These are phyloP conservation scores for Eilema caniola DNA, from an alignment of 2,888 invertebrate genomes.

Conservation along the genomic window DNA sequence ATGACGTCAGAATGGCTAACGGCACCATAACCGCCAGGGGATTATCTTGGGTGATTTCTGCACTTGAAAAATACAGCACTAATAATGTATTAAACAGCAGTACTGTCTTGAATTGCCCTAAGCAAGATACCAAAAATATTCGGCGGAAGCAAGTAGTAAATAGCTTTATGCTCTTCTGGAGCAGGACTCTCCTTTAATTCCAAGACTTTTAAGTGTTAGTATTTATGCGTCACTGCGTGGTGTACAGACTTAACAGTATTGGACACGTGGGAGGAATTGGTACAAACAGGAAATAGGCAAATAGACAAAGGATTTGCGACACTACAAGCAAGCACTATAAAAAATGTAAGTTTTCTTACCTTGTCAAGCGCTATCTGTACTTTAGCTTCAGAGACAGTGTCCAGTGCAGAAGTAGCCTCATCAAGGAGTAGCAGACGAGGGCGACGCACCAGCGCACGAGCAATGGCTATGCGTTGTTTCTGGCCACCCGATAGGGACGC, in stretches of 20 bases:
- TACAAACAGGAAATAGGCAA: neutral
- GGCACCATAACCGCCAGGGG: no score
- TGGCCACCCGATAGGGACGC: constrained; percentile 90
- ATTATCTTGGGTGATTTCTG: no score
- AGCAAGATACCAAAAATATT: no score
- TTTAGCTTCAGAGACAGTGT: constrained; percentile 87
- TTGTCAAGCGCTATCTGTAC: constrained; percentile 61
- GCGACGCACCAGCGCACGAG: constrained; percentile 88
- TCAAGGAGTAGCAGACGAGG: constrained; percentile 87
- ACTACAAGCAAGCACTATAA: neutral
- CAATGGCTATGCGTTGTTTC: constrained; percentile 90
- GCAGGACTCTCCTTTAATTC: no score
- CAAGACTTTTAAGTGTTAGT: no score
- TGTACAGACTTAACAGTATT: neutral
- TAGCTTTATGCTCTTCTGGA: no score
- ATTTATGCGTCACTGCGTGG: no score
- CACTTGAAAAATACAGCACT: no score
- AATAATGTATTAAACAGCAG: no score
- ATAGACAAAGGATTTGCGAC: neutral
- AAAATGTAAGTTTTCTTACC: constrained; percentile 33
- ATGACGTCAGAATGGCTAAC: no score
- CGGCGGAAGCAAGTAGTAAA: no score
- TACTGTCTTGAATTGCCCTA: no score
- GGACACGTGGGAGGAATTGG: neutral
- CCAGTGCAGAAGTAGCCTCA: constrained; percentile 89